phyloP scores from a whole-genome alignment of 2,888 invertebrate genomes.

The Chirona hameri region DNA sequence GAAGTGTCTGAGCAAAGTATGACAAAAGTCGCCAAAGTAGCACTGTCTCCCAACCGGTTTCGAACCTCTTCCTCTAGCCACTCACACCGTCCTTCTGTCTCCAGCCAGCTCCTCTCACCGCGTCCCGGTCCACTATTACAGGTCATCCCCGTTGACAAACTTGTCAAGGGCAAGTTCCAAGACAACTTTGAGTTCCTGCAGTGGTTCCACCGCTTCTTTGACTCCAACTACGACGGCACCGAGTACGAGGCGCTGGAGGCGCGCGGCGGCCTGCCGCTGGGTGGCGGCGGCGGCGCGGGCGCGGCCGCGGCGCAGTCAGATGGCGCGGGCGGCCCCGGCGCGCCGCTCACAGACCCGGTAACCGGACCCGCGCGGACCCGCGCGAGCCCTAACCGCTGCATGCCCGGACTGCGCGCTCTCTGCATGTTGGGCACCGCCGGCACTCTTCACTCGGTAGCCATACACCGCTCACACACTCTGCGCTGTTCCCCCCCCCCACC shows the following conservation, averaged over 20 bases:
- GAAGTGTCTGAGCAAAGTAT: too few relatives aligned
- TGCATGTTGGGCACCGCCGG: too few relatives aligned
- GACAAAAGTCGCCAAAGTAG: too few relatives aligned
- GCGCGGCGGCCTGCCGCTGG: slow-evolving; percentile 75
- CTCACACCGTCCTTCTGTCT: too few relatives aligned
- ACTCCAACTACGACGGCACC: slow-evolving; percentile 97
- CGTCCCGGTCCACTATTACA: slow-evolving; percentile 49
- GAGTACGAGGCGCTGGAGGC: slow-evolving; percentile 91
- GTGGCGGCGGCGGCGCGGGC: slow-evolving; percentile 45
- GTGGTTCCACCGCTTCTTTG: slow-evolving; percentile 99
- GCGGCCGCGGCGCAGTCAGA: slow-evolving; percentile 7
- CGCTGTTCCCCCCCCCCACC: neutral
- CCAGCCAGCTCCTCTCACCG: neutral
- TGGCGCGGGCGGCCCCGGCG: slow-evolving; percentile 8
- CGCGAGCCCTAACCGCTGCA: neutral
- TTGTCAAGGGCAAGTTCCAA: slow-evolving; percentile 99
- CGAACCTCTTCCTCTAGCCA: too few relatives aligned
- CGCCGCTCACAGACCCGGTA: neutral
- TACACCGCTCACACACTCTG: too few relatives aligned
- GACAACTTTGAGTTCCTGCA: slow-evolving; percentile 99
- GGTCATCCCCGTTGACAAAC: slow-evolving; percentile 98
- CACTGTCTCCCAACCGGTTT: too few relatives aligned
- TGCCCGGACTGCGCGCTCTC: neutral
- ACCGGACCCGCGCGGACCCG: neutral
- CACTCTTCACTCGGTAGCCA: too few relatives aligned